Conservation (phyloP, 35 echinoderm and acorn worm genomes). For the Amphiura filiformis region DNA sequence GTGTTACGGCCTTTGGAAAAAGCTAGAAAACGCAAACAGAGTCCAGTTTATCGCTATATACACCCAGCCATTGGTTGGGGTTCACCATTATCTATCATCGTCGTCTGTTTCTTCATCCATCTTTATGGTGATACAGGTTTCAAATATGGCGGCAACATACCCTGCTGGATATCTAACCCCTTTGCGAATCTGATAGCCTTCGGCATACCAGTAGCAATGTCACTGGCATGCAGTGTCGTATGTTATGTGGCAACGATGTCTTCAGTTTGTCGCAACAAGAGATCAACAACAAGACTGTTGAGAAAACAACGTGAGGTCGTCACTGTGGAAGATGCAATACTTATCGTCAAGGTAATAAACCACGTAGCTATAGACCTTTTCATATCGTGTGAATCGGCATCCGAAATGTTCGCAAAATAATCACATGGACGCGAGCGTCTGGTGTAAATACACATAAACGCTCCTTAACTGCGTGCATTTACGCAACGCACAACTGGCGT, state of each 20-base stretch:
- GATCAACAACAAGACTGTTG: not conserved
- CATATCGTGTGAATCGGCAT: no score
- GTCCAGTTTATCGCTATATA: not conserved
- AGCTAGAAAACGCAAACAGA: not conserved
- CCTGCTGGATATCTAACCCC: not conserved
- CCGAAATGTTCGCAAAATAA: no score
- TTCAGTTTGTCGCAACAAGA: not conserved
- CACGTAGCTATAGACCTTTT: no score
- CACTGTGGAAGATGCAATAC: not conserved
- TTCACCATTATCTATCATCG: not conserved
- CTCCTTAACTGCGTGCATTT: no score
- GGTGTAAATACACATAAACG: no score
- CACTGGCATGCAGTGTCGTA: not conserved
- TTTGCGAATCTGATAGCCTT: not conserved
- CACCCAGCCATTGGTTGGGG: not conserved
- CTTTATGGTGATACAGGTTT: not conserved
- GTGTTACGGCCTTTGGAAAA: not conserved
- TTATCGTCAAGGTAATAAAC: not conserved
- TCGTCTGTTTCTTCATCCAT: not conserved
- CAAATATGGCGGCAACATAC: not conserved
- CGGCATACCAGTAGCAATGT: not conserved
- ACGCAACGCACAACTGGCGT: no score
- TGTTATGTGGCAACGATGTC: not conserved
- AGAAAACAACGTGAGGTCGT: not conserved
- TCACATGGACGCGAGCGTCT: no score